Percentiles rank a stretch among this genome's conserved stretches.
phyloP scores from a whole-genome alignment of 2,888 invertebrate genomes.

The Monopis laevigella region DNA sequence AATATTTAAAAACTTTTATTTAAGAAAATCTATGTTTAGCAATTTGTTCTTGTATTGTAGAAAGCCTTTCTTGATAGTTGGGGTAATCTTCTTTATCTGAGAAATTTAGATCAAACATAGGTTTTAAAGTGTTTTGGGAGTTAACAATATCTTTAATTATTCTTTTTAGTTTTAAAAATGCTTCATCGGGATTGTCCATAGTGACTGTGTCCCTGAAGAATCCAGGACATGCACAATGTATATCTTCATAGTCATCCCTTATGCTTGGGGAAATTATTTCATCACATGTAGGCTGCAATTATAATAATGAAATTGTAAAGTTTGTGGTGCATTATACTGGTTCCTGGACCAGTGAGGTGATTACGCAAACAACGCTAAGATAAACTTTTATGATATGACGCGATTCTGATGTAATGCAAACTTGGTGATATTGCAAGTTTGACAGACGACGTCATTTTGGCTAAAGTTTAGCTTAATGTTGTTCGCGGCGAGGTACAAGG shows the following conservation, averaged over 20 bases:
- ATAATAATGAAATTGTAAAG: no score
- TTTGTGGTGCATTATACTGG: no score
- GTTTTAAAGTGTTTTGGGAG: conserved; percentile 33
- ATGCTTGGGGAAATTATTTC: background rate
- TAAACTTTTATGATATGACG: no score
- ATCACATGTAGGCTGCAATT: no score
- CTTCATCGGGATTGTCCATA: conserved; percentile 41
- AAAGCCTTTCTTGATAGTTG: conserved; percentile 31
- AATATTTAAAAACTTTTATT: conserved; percentile 23
- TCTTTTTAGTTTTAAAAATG: conserved; percentile 37
- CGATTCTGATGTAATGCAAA: no score
- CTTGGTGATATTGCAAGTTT: no score
- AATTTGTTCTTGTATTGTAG: conserved; percentile 38
- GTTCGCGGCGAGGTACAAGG: no score
- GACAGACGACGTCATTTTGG: no score
- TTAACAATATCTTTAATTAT: conserved; percentile 40
- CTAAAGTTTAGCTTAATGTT: no score
- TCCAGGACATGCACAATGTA: conserved; percentile 42
- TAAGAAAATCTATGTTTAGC: conserved; percentile 40
- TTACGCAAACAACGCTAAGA: no score
- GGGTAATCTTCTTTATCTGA: conserved; percentile 31
- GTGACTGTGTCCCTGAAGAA: conserved; percentile 48
- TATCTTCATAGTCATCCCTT: conserved; percentile 43
- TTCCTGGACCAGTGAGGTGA: no score
- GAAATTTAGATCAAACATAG: conserved; percentile 52